Percentiles rank a stretch among this genome's conserved stretches.
Conservation (phyloP, 2,888 invertebrate species). For the Thereva unica region DNA sequence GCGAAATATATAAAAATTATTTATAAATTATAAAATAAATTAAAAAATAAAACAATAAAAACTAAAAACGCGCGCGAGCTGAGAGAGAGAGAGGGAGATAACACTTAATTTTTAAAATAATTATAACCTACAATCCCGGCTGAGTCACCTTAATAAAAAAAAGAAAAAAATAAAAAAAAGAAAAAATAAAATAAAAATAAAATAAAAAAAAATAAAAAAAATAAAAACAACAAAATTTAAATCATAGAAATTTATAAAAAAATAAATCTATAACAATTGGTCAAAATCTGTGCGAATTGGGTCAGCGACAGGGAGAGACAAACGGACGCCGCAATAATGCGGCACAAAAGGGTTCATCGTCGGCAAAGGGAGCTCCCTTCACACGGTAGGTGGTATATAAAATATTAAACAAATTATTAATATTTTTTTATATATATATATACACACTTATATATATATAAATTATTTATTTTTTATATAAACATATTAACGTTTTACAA, state of each 20-base stretch:
- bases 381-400: slow-evolving; percentile 44
- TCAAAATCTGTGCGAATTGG: slow-evolving; percentile 48
- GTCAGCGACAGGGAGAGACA: slow-evolving; percentile 48
- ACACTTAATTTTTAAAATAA: too few species aligned
- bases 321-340: slow-evolving; percentile 48
- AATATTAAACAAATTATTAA: neutral
- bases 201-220: too few species aligned
- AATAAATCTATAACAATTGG: slow-evolving; percentile 43
- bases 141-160: too few species aligned
- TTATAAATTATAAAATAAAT: too few species aligned
- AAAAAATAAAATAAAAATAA: slow-evolving; percentile 5
- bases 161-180: neutral
- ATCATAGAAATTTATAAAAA: slow-evolving; percentile 2
- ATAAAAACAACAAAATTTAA: too few species aligned
- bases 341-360: slow-evolving; percentile 46
- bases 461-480: neutral
- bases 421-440: neutral
- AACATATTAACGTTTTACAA: too few species aligned
- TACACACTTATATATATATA: neutral
- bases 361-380: slow-evolving; percentile 44
- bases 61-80: too few species aligned
- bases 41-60: too few species aligned
- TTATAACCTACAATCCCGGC: too few species aligned
- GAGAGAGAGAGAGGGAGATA: too few species aligned
- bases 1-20: too few species aligned